These are phyloP conservation scores for Hydrolagus colliei DNA, from an alignment of 2,797 vertebrate genomes.

Conservation along the genomic window DNA sequence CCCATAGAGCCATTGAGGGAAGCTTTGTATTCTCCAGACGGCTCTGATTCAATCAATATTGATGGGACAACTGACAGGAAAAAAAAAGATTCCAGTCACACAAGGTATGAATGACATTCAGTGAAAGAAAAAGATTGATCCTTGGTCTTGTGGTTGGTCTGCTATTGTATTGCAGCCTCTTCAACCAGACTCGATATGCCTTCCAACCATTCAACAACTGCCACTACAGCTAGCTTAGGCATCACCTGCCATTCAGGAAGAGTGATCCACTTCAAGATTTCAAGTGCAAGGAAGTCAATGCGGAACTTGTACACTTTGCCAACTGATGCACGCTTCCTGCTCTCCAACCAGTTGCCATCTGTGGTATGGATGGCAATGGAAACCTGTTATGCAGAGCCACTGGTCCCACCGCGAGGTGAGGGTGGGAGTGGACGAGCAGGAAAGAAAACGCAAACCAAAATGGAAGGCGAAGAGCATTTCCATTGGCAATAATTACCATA, in stretches of 20 bases:
- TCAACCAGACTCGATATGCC: neutral
- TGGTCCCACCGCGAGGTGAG: too few species aligned
- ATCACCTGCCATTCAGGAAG: too few species aligned
- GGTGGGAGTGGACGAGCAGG: too few species aligned
- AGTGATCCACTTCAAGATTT: neutral
- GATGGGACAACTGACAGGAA: neutral
- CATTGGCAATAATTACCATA: conserved; percentile 64
- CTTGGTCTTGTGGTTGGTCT: neutral
- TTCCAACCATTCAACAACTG: neutral
- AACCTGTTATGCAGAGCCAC: too few species aligned
- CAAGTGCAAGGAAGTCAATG: neutral
- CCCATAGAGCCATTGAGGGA: too few species aligned
- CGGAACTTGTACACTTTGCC: neutral
- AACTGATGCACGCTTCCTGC: too few species aligned
- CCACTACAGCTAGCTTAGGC: neutral
- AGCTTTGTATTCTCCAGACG: too few species aligned
- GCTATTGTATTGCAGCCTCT: neutral
- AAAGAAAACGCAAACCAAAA: too few species aligned
- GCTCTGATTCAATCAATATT: too few species aligned
- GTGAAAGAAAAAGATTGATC: neutral
- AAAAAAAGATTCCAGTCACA: neutral
- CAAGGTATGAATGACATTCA: neutral
- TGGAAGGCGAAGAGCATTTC: too few species aligned
- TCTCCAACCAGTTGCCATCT: too few species aligned
- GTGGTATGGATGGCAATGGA: too few species aligned